Conservation (phyloP, 2,888 invertebrate genomes). For the Coelogynopora nodosa region DNA sequence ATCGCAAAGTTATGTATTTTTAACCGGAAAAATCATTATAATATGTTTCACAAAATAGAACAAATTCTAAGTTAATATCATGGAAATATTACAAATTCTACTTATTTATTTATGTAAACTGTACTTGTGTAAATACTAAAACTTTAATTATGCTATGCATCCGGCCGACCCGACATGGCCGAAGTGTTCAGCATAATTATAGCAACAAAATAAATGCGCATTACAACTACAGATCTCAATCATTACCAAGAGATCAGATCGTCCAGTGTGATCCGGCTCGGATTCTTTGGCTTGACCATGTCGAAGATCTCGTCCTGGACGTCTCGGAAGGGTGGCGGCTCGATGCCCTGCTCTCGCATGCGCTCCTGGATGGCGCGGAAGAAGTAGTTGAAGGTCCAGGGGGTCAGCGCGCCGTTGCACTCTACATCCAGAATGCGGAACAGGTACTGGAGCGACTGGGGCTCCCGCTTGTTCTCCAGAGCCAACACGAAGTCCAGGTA, state of each 20-base stretch:
- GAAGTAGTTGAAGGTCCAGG: slow-evolving; percentile 85
- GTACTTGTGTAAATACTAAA: too few species aligned
- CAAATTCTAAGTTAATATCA: too few species aligned
- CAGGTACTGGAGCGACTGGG: slow-evolving; percentile 82
- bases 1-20: too few species aligned
- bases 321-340: slow-evolving; percentile 83
- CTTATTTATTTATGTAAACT: too few species aligned
- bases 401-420: slow-evolving; percentile 78
- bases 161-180: too few species aligned
- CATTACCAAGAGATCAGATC: slow-evolving; percentile 69
- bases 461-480: slow-evolving; percentile 82
- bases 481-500: slow-evolving; percentile 89
- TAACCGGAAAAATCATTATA: too few species aligned
- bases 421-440: slow-evolving; percentile 86
- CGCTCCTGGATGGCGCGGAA: slow-evolving; percentile 83
- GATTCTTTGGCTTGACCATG: slow-evolving; percentile 86
- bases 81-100: too few species aligned
- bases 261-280: slow-evolving; percentile 76
- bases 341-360: slow-evolving; percentile 80
- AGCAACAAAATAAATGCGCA: too few species aligned
- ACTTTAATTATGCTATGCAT: too few species aligned
- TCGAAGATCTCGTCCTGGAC: slow-evolving; percentile 95
- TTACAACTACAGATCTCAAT: neutral
- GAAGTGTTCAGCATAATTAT: too few species aligned
- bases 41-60: too few species aligned